Percentiles rank a stretch among this genome's conserved stretches.
Conservation (phyloP, 2,797 vertebrate genomes). For the Heterohyrax brucei region DNA sequence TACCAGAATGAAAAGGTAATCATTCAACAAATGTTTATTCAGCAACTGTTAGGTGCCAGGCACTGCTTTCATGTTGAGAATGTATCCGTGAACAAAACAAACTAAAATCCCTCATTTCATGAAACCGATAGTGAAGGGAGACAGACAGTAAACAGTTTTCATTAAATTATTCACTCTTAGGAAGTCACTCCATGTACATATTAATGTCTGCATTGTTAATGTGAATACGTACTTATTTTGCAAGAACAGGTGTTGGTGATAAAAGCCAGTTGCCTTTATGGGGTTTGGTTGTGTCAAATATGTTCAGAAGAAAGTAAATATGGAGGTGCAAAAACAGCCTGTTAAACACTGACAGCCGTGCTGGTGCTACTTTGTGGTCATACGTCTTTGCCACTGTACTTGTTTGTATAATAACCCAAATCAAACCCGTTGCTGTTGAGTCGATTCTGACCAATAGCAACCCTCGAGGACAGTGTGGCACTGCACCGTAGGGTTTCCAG, state of each 20-base stretch:
- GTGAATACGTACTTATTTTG: conserved; percentile 63
- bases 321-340: not conserved
- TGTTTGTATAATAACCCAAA: conserved; percentile 12
- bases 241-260: not conserved
- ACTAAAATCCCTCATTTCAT: conserved; percentile 49
- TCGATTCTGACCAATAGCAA: too few species aligned
- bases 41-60: conserved; percentile 11
- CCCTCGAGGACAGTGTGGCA: too few species aligned
- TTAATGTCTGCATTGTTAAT: conserved; percentile 47
- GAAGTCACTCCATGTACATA: conserved; percentile 24
- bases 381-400: not conserved
- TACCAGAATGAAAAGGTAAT: conserved; percentile 61
- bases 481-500: too few species aligned
- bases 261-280: not conserved
- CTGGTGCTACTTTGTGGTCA: not conserved
- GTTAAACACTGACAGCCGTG: not conserved
- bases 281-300: conserved; percentile 39
- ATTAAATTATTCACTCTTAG: conserved; percentile 37
- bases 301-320: conserved; percentile 58
- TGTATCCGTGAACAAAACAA: conserved; percentile 50
- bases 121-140: conserved; percentile 29
- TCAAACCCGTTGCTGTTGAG: too few species aligned
- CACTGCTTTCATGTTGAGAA: conserved; percentile 52
- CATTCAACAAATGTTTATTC: conserved; percentile 65
- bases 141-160: conserved; percentile 44